A percentile compares a stretch with the other conserved stretches of the same genome.
These are phyloP conservation scores for Ennomos erosarius DNA, from an alignment of 2,888 invertebrate genomes.

Conservation along the genomic window DNA sequence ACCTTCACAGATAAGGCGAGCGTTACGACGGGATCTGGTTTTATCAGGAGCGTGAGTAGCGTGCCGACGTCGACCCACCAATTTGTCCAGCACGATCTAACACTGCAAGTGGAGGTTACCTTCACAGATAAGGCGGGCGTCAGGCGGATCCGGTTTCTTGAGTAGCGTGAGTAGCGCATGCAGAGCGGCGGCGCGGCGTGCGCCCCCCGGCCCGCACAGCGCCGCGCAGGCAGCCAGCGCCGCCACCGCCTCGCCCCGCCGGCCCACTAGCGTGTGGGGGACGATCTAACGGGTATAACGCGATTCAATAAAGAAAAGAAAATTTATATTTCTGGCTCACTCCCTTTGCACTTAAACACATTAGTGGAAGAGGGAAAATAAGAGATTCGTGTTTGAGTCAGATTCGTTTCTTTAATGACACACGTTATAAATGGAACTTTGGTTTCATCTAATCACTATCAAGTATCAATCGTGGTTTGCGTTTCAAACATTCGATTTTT, in stretches of 20 bases:
- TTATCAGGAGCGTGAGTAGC: slow-evolving; percentile 73
- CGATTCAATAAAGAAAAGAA: too few species aligned
- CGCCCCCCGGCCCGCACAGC: slow-evolving; percentile 56
- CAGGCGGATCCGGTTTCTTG: slow-evolving; percentile 69
- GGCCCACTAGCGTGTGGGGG: slow-evolving; percentile 71
- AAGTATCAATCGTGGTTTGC: not conserved
- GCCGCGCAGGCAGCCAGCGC: slow-evolving; percentile 63
- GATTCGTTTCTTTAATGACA: too few species aligned
- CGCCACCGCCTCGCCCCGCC: slow-evolving; percentile 70
- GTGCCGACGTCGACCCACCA: too few species aligned
- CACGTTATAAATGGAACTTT: too few species aligned
- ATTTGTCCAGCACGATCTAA: too few species aligned
- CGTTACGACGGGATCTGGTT: slow-evolving; percentile 68
- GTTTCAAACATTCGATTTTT: too few species aligned
- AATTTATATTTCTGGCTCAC: too few species aligned
- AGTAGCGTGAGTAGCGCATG: slow-evolving; percentile 73
- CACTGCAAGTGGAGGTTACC: slow-evolving; percentile 46
- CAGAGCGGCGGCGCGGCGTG: slow-evolving; percentile 63
- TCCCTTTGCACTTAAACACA: too few species aligned
- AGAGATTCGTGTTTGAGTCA: too few species aligned
- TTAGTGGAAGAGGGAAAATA: too few species aligned
- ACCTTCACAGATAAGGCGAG: slow-evolving; percentile 74
- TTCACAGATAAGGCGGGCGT: slow-evolving; percentile 70
- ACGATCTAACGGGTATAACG: slow-evolving; percentile 58
- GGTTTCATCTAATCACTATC: too few species aligned